Base-by-base conservation (phyloP, 2,113 vertebrate species). In the Nanorana parkeri region DNA sequence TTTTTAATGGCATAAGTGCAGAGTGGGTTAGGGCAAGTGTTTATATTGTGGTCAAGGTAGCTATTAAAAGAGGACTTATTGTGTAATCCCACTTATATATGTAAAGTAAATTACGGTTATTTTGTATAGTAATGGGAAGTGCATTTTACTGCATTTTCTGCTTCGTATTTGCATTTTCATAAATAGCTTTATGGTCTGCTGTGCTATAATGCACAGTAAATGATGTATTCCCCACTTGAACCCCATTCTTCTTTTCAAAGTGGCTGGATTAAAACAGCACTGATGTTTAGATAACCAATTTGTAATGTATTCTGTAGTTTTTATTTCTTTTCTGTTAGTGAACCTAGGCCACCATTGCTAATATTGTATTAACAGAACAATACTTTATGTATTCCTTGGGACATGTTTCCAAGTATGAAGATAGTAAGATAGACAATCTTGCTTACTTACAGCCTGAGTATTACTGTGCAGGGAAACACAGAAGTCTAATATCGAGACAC, bases 1-100 rank as follows among this genome's bases (percentile, higher is more conserved):
- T 51, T 24, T 69, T 58, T 51, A 41, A 69, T 56, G 58, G 69
- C 60, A 67, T 69, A 58, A 61, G 21, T 60, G 26, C 26, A 78
- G 24, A 68, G 65, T 56, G 26, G 41, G 51, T 16, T 29, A 78
- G 24, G 32, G 29, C 1, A 17, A 60, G 60, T 77, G 16, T 52
- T 64, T 19, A 52, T 64, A 28, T n/a, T 65, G 5, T 17, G 36
- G 56, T 64, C 58, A 64, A 65, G 36, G 74, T 32, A 65, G 21
- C 58, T 64, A 63, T 76, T 76, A 63, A 56, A 72, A 73, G 24
- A 73, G 69, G 26, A n/a, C 51, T 74, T 55, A 60, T 58, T 74
- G 71, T 74, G 73, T 17, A 63, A 26, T 58, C 47, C 36, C 29
- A 7, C 63, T 51, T 63, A 63, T 52, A 24, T 47, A 63, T 51